These are phyloP conservation scores for Sander vitreus DNA, from an alignment of 2,113 vertebrate genomes.

Conservation along the genomic window DNA sequence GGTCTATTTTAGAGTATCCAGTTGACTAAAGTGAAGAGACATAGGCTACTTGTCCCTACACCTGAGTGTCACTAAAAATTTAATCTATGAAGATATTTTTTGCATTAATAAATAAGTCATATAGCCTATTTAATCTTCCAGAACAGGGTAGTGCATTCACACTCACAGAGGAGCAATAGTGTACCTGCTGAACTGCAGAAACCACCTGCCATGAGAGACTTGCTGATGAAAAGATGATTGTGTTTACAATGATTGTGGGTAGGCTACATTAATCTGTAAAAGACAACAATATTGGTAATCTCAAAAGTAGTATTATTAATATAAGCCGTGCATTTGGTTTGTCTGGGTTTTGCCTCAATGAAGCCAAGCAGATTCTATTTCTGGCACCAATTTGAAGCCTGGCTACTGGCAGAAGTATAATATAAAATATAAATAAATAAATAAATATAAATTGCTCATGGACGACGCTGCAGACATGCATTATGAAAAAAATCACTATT, in stretches of 20 bases:
- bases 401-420: slow-evolving; percentile 36
- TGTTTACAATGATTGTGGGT: neutral
- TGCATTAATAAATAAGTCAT: slow-evolving; percentile 77
- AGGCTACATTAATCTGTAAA: neutral
- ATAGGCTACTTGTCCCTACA: slow-evolving; percentile 17
- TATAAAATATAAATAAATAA: too few species aligned
- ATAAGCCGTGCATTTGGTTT: neutral
- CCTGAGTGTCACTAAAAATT: slow-evolving; percentile 52
- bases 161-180: slow-evolving; percentile 5
- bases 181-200: slow-evolving; percentile 33
- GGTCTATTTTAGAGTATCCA: neutral
- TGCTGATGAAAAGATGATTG: slow-evolving; percentile 6
- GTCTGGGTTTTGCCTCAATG: neutral
- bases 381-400: slow-evolving; percentile 21
- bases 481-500: neutral
- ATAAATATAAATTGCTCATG: slow-evolving; percentile 6
- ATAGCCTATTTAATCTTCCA: slow-evolving; percentile 60
- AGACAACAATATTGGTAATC: neutral
- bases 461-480: neutral
- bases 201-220: slow-evolving; percentile 5
- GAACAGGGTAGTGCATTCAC: slow-evolving; percentile 34
- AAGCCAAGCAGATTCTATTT: slow-evolving; percentile 37
- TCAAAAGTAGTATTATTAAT: neutral
- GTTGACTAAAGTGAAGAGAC: slow-evolving; percentile 10
- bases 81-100: slow-evolving; percentile 67